phyloP scores from a whole-genome alignment of 1,140 invertebrate species.

The Olivierus martensii region DNA sequence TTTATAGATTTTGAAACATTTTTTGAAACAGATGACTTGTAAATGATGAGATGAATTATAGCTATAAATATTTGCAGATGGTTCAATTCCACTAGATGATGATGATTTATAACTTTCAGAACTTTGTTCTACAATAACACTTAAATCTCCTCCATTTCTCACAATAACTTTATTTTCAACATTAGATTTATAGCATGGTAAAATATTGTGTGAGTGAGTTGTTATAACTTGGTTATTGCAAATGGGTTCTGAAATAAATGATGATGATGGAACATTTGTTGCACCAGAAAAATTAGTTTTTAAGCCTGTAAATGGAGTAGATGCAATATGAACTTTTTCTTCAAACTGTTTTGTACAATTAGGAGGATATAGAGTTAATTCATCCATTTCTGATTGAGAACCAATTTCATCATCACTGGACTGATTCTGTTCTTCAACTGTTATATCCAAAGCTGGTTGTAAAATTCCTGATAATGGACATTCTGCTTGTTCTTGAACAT shows the following conservation, averaged over 20 bases:
- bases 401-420: slow-evolving; percentile 12
- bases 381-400: not conserved
- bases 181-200: not conserved
- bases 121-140: slow-evolving; percentile 18
- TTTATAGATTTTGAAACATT: slow-evolving; percentile 1
- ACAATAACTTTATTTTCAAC: not conserved
- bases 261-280: no score
- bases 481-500: slow-evolving; percentile 9
- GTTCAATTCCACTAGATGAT: slow-evolving; percentile 7
- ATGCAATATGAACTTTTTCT: not conserved
- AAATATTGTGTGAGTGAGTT: not conserved
- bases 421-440: slow-evolving; percentile 21
- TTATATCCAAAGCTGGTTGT: slow-evolving; percentile 21
- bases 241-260: not conserved
- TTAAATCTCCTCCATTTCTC: not conserved
- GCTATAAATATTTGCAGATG: not conserved
- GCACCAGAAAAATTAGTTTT: not conserved
- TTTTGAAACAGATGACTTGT: not conserved
- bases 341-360: slow-evolving; percentile 9
- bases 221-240: not conserved
- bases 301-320: slow-evolving; percentile 1
- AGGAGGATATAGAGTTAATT: slow-evolving; percentile 9
- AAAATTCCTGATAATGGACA: slow-evolving; percentile 27
- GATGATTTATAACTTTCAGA: slow-evolving; percentile 17
- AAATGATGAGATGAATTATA: slow-evolving; percentile 1